phyloP scores from a whole-genome alignment of 2,888 invertebrate species.

The Agonum fuliginosum region DNA sequence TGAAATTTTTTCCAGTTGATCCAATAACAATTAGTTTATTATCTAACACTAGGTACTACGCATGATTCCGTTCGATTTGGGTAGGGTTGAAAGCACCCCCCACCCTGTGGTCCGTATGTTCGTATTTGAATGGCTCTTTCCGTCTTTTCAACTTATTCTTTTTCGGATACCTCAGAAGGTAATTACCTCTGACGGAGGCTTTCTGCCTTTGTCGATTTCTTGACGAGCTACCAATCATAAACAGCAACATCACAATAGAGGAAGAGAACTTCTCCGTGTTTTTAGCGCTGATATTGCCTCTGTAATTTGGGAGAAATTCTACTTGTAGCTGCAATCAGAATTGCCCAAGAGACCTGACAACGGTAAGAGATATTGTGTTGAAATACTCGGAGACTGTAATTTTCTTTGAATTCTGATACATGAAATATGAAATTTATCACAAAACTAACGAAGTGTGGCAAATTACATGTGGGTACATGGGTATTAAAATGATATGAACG shows the following conservation, averaged over 20 bases:
- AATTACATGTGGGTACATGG: background rate
- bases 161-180: constrained; percentile 47
- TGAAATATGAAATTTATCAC: background rate
- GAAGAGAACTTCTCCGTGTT: background rate
- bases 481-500: background rate
- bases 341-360: background rate
- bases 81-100: background rate
- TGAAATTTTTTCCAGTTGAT: no score
- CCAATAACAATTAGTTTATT: no score
- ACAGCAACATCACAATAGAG: constrained; percentile 15
- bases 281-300: background rate
- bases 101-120: background rate
- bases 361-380: no score
- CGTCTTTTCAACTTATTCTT: constrained; percentile 38
- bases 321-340: background rate
- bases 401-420: background rate
- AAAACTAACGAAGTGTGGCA: background rate
- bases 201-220: constrained; percentile 23
- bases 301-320: constrained; percentile 29
- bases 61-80: background rate
- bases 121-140: constrained; percentile 36
- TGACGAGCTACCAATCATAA: constrained; percentile 38
- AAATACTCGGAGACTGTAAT: no score
- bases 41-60: no score
- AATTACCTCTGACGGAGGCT: constrained; percentile 1